Percentiles rank a stretch among this genome's conserved stretches.
Evolutionary conservation across 2,888 invertebrate species (phyloP).

Genomic region (Tenthredo mesomela): DNA sequence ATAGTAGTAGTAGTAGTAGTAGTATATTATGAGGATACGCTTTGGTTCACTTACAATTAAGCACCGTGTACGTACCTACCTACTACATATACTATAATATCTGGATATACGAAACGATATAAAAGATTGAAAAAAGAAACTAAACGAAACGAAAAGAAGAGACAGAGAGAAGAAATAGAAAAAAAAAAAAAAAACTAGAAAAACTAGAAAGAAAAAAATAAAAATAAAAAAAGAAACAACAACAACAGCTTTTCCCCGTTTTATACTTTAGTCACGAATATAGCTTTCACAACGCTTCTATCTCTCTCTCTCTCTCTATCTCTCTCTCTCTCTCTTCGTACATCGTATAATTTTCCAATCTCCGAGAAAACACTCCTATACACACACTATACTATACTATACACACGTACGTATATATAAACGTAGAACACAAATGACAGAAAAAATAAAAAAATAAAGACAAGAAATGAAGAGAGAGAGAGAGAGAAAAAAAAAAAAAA

Average conservation of each 20-base stretch:
- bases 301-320: not conserved
- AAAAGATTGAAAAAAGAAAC: not conserved
- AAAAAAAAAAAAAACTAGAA: not conserved
- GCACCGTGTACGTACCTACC: not conserved
- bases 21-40: not conserved
- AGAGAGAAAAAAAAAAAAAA: not conserved
- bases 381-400: not conserved
- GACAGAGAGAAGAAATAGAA: not conserved
- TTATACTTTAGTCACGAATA: conserved; percentile 27
- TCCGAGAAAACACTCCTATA: not conserved
- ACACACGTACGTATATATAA: not conserved
- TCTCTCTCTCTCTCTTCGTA: not conserved
- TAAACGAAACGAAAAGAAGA: not conserved
- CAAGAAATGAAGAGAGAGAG: not conserved
- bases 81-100: no score
- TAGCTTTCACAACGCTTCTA: not conserved
- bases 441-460: not conserved
- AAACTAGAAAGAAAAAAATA: not conserved
- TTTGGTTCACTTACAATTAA: not conserved
- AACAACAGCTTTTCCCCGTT: not conserved
- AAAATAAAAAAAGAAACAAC: not conserved
- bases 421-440: not conserved
- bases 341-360: conserved; percentile 9
- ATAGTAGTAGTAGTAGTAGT: no score
- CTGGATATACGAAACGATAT: not conserved